These are phyloP conservation scores for Bettongia penicillata DNA, from an alignment of 2,113 vertebrate species.

Conservation along the genomic window DNA sequence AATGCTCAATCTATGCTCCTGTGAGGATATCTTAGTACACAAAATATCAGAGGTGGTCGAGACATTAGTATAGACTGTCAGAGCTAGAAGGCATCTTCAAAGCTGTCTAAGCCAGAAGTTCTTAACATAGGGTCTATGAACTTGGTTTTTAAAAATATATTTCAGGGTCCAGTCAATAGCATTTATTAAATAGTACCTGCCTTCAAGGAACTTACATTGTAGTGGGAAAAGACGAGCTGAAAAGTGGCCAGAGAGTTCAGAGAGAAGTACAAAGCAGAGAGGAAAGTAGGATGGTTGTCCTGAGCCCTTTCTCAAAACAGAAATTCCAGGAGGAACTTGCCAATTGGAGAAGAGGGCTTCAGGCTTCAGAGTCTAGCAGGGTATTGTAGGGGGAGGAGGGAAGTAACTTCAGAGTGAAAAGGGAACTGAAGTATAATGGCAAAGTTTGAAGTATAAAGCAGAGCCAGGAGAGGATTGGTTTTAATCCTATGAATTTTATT, in stretches of 20 bases:
- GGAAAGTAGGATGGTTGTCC: neutral
- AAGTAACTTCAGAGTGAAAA: neutral
- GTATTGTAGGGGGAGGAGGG: neutral
- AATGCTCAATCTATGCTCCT: neutral
- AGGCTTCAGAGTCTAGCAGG: neutral
- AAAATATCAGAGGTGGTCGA: neutral
- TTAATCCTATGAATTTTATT: neutral
- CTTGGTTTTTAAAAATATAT: neutral
- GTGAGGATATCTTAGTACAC: neutral
- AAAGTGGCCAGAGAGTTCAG: neutral
- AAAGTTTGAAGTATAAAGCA: neutral
- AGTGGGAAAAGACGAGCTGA: neutral
- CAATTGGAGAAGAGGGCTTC: neutral
- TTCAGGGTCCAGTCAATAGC: neutral
- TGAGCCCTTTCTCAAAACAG: neutral
- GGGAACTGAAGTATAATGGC: neutral
- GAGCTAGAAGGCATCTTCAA: neutral
- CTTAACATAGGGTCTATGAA: neutral
- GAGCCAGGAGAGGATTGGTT: neutral
- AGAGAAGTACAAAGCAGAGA: neutral
- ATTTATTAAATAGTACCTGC: neutral
- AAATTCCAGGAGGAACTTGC: neutral
- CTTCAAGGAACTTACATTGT: neutral
- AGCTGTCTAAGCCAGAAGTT: neutral
- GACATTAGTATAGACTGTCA: neutral